Conservation (phyloP, 2,888 invertebrate species). For the Rotaria sp. region DNA sequence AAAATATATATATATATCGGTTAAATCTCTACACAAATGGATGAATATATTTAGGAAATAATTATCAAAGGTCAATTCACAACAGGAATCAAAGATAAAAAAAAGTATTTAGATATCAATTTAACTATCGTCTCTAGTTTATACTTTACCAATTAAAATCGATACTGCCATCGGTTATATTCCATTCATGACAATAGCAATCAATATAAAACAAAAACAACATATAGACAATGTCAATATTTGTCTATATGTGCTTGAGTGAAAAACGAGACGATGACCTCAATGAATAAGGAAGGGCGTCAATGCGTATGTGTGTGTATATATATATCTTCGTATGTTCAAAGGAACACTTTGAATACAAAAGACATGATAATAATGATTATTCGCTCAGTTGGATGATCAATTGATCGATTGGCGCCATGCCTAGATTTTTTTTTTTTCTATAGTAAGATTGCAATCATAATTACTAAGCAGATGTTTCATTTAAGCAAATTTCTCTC, state of each 20-base stretch:
- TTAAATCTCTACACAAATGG: neutral
- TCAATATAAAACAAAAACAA: neutral
- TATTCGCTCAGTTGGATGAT: neutral
- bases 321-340: neutral
- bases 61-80: neutral
- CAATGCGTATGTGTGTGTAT: neutral
- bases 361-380: neutral
- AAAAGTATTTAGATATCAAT: neutral
- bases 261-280: neutral
- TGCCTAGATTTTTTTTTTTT: neutral
- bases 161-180: neutral
- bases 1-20: neutral
- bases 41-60: neutral
- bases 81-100: neutral
- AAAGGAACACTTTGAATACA: neutral
- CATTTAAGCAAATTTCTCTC: neutral
- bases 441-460: neutral
- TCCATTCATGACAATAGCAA: neutral
- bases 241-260: neutral
- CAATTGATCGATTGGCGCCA: neutral
- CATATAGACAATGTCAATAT: neutral
- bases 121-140: neutral
- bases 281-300: neutral
- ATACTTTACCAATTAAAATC: neutral
- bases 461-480: conserved; percentile 9